Evolutionary conservation across 2,113 vertebrate species (phyloP).

Genomic region (Carassius gibelio): DNA sequence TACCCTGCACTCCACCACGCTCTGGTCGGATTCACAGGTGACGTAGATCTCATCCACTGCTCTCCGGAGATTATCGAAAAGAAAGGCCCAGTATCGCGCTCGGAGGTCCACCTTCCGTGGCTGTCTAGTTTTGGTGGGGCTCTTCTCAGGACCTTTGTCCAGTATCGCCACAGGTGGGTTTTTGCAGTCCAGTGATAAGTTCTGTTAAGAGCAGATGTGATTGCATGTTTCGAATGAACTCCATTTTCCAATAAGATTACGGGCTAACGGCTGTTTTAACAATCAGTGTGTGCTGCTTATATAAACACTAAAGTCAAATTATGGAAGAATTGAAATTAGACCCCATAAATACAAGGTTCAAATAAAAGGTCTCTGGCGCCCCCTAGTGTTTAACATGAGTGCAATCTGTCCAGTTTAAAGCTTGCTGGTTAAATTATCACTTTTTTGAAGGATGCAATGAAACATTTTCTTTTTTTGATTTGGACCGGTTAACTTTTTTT

Average conservation of each 20-base stretch:
- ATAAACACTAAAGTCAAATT: not conserved
- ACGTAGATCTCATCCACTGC: conserved; percentile 98
- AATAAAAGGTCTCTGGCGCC: conserved; percentile 59
- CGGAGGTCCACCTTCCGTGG: conserved; percentile 93
- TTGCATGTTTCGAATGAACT: not conserved
- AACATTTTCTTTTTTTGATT: not conserved
- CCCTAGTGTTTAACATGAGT: conserved; percentile 60
- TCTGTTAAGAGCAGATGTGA: conserved; percentile 70
- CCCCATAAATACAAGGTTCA: not conserved
- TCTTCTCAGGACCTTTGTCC: conserved; percentile 92
- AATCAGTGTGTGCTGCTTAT: not conserved
- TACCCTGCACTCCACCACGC: conserved; percentile 97
- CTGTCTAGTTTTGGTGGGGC: conserved; percentile 88
- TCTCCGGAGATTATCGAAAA: conserved; percentile 94
- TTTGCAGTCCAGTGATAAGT: conserved; percentile 80
- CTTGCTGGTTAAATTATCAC: not conserved
- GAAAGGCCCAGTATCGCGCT: conserved; percentile 97
- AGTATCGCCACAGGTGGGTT: conserved; percentile 70
- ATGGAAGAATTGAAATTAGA: not conserved
- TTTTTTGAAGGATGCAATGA: not conserved
- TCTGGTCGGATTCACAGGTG: conserved; percentile 97
- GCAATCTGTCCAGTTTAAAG: not conserved
- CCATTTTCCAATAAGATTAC: not conserved
- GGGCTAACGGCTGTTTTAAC: not conserved
- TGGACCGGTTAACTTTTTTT: not conserved